Conservation (phyloP, 2,797 vertebrate species). For the Crenichthys baileyi region DNA sequence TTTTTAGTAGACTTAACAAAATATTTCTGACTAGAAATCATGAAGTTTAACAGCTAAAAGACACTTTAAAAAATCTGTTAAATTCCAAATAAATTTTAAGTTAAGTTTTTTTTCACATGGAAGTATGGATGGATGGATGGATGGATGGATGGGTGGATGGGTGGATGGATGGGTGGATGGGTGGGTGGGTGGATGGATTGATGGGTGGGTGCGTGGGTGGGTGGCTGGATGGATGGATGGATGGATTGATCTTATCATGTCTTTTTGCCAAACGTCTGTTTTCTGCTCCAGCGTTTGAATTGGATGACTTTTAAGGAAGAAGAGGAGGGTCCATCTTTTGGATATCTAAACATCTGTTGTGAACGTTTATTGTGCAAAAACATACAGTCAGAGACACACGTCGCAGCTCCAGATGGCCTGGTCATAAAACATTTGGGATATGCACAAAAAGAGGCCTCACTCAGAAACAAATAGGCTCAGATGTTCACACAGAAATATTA, state of each 20-base stretch:
- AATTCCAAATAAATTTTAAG: neutral
- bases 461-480: conserved; percentile 2
- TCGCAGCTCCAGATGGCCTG: conserved; percentile 44
- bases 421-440: neutral
- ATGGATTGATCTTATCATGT: neutral
- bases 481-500: conserved; percentile 20
- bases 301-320: no score
- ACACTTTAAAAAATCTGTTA: neutral
- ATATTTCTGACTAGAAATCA: no score
- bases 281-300: no score
- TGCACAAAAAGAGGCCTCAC: neutral
- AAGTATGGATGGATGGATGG: no score
- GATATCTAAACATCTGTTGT: conserved; percentile 46
- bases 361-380: conserved; percentile 17
- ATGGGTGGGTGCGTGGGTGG: neutral
- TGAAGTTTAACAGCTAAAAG: no score
- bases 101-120: no score
- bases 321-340: conserved; percentile 47
- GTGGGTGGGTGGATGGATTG: no score
- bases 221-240: neutral
- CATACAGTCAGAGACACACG: conserved; percentile 30
- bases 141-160: no score
- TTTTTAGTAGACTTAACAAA: no score
- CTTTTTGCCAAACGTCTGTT: no score
- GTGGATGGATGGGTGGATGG: neutral